A percentile compares a stretch with the other conserved stretches of the same genome.
Evolutionary conservation across 2,888 invertebrate genomes (phyloP).

Genomic region (Lasioglossum villosulum): DNA sequence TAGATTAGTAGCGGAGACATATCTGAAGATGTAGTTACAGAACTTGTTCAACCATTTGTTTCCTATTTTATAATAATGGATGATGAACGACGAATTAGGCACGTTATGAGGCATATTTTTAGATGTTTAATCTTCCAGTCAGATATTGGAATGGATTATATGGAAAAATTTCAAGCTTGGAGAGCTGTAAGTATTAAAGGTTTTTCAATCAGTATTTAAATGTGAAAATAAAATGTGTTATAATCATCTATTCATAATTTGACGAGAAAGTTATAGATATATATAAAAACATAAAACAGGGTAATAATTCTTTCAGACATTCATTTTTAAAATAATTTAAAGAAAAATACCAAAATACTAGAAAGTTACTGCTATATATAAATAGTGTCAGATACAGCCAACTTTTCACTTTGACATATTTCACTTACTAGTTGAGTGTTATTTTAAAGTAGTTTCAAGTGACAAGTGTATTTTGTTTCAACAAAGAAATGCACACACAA

Average conservation of each 20-base stretch:
- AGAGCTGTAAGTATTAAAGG: constrained; percentile 85
- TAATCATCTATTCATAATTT: background rate
- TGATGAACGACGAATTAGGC: constrained; percentile 85
- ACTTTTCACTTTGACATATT: no score
- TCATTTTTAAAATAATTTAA: background rate
- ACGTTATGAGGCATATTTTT: constrained; percentile 87
- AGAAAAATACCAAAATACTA: no score
- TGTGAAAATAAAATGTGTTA: background rate
- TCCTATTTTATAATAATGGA: constrained; percentile 86
- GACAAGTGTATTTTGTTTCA: no score
- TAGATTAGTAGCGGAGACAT: constrained; percentile 88
- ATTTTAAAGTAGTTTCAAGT: no score
- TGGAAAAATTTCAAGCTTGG: constrained; percentile 90
- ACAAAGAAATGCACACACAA: no score
- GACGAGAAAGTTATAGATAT: background rate
- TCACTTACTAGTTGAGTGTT: no score
- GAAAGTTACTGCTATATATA: no score
- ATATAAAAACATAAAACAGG: background rate
- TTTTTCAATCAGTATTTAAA: background rate
- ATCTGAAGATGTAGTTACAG: constrained; percentile 85
- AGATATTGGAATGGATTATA: constrained; percentile 88
- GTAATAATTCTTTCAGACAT: background rate
- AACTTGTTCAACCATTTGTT: constrained; percentile 90
- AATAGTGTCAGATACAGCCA: no score
- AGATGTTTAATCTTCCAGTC: constrained; percentile 90